Base-by-base conservation (phyloP, 2,113 vertebrate genomes). In the Protomyctophum bolini region DNA sequence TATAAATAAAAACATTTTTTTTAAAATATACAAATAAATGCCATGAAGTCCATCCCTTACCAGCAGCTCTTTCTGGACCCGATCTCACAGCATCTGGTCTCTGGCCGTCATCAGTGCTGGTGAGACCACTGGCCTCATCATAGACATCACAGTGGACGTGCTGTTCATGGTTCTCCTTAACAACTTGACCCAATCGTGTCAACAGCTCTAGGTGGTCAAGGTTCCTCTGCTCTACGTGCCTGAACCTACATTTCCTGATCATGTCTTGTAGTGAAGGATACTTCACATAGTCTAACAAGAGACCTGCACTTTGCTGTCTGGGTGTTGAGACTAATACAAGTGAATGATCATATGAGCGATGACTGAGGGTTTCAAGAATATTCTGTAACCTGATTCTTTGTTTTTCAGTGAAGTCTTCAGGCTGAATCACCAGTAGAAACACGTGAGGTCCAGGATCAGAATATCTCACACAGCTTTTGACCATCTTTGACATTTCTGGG, bases 371-470 rank as follows among this genome's bases (percentile, higher is more conserved):
- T 8, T 58, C 1, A 1, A 87, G 72, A 49, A 83, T n/a, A 6
- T 0, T 56, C 55, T 14, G 51, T 5, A 83, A 54, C 11, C 29
- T 78, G n/a, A 1, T 0, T 46, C 59, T 72, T 8, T 75, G 54
- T 14, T 75, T n/a, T 46, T 74, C 33, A 28, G 58, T 83, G 74
- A 85, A 86, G 41, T 52, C 58, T 58, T 78, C 72, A 78, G 66
- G 63, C 62, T 83, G 68, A 0, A 86, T 63, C 55, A 84, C 73
- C 75, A 88, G 68, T 59, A 86, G 77, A 70, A 88, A 64, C 55
- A 81, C 70, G 41, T 84, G 82, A 82, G 83, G 85, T 63, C 85
- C 86, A 58, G 86, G 63, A n/a, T 2, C 65, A 77, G 67, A 76
- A 59, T 71, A 29, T 0, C 8, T 58, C 10, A 21, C 47, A 66